A percentile compares a stretch with the other conserved stretches of the same genome.
Evolutionary conservation across 2,797 vertebrate species (phyloP).

Genomic region (Glyptemys insculpta): DNA sequence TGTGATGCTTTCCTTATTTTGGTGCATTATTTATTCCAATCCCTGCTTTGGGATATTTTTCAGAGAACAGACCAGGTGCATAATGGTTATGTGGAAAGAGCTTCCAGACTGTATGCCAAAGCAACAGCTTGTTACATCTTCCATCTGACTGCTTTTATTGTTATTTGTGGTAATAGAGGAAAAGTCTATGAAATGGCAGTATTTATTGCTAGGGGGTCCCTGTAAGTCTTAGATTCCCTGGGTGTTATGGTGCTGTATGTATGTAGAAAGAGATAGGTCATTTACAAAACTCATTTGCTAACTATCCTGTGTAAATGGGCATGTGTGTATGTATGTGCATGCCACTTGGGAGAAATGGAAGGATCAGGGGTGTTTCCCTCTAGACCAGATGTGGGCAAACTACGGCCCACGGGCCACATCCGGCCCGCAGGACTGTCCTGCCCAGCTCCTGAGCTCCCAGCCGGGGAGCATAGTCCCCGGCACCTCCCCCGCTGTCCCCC

Average conservation of each 20-base stretch:
- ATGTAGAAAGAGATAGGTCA: not conserved
- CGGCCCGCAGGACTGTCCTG: too few species aligned
- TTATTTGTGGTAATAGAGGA: not conserved
- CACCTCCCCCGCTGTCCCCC: too few species aligned
- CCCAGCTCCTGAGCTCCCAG: too few species aligned
- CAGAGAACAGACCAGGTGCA: conserved; percentile 49
- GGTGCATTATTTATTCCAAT: not conserved
- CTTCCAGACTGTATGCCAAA: conserved; percentile 52
- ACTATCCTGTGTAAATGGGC: not conserved
- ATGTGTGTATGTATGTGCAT: not conserved
- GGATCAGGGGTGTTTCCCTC: conserved; percentile 15
- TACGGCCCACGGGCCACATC: too few species aligned
- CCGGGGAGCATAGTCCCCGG: too few species aligned
- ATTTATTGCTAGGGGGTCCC: not conserved
- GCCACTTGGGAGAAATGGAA: not conserved
- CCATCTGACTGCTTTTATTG: conserved; percentile 36
- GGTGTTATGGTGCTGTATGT: not conserved
- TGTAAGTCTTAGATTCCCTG: not conserved
- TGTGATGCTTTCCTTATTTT: not conserved
- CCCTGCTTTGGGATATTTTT: not conserved
- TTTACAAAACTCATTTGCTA: not conserved
- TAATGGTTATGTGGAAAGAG: conserved; percentile 26
- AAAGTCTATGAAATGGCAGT: conserved; percentile 1
- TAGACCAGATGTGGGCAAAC: not conserved
- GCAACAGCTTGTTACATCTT: conserved; percentile 49